Base-by-base conservation (phyloP, 2,113 vertebrate genomes). In the Siniperca knerii region DNA sequence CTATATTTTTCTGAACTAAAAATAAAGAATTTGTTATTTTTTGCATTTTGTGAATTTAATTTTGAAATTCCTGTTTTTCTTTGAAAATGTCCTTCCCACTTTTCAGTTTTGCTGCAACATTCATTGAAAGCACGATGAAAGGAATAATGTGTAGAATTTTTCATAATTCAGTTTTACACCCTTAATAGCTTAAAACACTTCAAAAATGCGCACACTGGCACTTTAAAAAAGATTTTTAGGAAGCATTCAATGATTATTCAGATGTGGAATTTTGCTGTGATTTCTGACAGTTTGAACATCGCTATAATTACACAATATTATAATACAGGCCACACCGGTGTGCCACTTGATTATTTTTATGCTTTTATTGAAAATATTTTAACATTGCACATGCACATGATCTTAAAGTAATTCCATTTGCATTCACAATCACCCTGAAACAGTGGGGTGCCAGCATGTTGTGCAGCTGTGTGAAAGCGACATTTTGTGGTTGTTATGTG, bases 401-500 rank as follows among this genome's bases (percentile, higher is more conserved):
- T 75, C 61, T 79, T 23, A 64, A 82, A 85, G 84, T 61, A 40
- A 66, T 75, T 67, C 58, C 21, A 52, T 58, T 33, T 67, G 48
- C 58, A 42, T 81, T 79, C 50, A 71, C 8, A 78, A 48, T 54
- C 60, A 13, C 13, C n/a, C 55, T 57, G 13, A 52, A 83, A 81
- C 61, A 62, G 58, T 15, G 54, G 61, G 54, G 35, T 23, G 55
- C 69, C 37, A 33, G 25, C 18, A 55, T 46, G 44, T 68, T 68
- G 54, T 71, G 64, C 85, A 83, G 69, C 83, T 85, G 82, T 77
- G 71, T 87, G 62, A 83, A 87, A 78, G 75, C 73, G 69, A 87
- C 86, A 92, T 91, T 92, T 81, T 90, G 81, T 85, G 72, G 62
- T 69, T 69, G 73, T 87, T 81, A n/a, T 54, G 70, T 48, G 61